Evolutionary conservation across 2,797 vertebrate genomes (phyloP).

Genomic region (Cephalopachus bancanus): DNA sequence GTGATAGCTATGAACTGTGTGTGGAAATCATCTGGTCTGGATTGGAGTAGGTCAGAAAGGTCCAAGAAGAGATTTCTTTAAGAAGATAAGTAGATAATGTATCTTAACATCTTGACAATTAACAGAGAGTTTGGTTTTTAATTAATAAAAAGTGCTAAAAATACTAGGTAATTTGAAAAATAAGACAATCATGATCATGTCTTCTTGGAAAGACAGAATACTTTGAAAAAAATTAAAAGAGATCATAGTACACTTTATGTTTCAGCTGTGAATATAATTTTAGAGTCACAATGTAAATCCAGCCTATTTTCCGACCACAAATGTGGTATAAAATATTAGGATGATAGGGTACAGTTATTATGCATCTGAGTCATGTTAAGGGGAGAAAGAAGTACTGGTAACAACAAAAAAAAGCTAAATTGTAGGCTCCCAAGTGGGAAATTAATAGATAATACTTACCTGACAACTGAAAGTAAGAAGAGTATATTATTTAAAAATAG

Average conservation of each 20-base stretch:
- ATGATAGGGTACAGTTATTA: neutral
- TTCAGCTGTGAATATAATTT: neutral
- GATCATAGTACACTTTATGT: neutral
- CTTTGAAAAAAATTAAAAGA: neutral
- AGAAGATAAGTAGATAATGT: neutral
- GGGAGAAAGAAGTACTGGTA: neutral
- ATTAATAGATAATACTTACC: neutral
- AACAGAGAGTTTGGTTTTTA: neutral
- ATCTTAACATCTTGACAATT: neutral
- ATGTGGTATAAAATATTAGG: neutral
- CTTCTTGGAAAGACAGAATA: slow-evolving; percentile 15
- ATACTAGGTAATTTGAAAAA: neutral
- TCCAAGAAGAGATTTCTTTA: neutral
- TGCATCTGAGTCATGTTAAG: neutral
- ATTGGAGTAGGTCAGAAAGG: neutral
- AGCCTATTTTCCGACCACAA: neutral
- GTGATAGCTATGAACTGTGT: neutral
- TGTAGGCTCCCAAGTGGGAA: neutral
- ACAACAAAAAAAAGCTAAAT: neutral
- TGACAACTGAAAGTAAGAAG: neutral
- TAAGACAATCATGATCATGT: neutral
- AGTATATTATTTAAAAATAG: slow-evolving; percentile 2
- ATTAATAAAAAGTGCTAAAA: neutral
- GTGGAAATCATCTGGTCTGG: neutral
- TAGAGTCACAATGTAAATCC: neutral